These are phyloP conservation scores for Drosophila birchii DNA, from an alignment of 2,888 invertebrate genomes.

Conservation along the genomic window DNA sequence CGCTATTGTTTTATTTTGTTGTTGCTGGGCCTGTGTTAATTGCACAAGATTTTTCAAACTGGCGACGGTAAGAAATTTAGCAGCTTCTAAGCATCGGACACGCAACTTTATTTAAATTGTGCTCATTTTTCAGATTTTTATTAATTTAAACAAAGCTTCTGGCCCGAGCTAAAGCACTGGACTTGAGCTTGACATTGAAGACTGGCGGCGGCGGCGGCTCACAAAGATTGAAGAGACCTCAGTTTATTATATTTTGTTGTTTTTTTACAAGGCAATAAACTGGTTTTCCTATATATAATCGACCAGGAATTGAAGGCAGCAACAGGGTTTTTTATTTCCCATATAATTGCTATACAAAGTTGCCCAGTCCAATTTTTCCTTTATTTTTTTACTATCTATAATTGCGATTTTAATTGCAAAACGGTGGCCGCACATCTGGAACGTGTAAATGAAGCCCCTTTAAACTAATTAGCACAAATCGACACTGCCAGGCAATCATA, in stretches of 20 bases:
- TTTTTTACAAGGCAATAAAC: constrained; percentile 14
- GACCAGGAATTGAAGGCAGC: constrained; percentile 24
- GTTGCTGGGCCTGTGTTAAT: constrained; percentile 52
- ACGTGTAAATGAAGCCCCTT: constrained; percentile 36
- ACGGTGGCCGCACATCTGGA: constrained; percentile 16
- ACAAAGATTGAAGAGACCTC: constrained; percentile 33
- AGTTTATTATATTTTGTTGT: background rate
- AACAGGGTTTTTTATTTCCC: constrained; percentile 9
- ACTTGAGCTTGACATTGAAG: constrained; percentile 46
- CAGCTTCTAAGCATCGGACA: constrained; percentile 48
- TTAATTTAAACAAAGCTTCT: constrained; percentile 56
- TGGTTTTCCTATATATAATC: constrained; percentile 32
- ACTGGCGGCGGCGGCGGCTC: background rate
- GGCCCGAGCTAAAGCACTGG: constrained; percentile 10
- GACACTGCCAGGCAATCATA: constrained; percentile 25
- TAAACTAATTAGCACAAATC: constrained; percentile 47
- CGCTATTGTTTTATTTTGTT: constrained; percentile 2
- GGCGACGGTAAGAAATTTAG: constrained; percentile 41
- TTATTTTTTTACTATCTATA: constrained; percentile 18
- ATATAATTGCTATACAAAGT: constrained; percentile 32
- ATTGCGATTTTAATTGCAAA: constrained; percentile 37
- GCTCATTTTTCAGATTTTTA: constrained; percentile 50
- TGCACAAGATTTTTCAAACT: constrained; percentile 55
- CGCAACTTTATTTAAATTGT: constrained; percentile 70
- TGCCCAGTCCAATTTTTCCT: background rate